phyloP scores from a whole-genome alignment of 1,140 invertebrate species.

The Bombus confusus region DNA sequence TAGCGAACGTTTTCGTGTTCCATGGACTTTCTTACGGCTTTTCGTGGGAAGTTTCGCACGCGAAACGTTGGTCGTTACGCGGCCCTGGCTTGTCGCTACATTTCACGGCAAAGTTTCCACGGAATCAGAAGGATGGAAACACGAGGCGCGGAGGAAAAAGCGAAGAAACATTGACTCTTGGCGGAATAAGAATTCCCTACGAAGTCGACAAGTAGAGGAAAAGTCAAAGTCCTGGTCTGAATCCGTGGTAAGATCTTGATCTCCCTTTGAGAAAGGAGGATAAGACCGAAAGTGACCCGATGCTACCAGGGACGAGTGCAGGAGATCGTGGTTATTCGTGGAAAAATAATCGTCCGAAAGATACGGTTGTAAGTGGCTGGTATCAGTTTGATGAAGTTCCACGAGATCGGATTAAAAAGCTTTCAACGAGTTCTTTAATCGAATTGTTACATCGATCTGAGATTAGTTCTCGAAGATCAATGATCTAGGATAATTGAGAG shows the following conservation, averaged over 20 bases:
- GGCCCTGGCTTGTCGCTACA: constrained; percentile 66
- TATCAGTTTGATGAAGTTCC: constrained; percentile 8
- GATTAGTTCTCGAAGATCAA: not conserved
- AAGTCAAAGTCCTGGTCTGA: constrained; percentile 68
- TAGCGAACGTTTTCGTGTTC: not conserved
- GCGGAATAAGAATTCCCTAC: not conserved
- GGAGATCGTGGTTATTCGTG: not conserved
- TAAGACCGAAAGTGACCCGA: not conserved
- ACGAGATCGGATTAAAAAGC: not conserved
- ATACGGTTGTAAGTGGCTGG: not conserved
- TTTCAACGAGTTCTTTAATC: not conserved
- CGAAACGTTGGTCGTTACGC: constrained; percentile 54
- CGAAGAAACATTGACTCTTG: not conserved
- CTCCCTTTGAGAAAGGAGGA: not conserved
- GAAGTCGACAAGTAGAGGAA: constrained; percentile 36
- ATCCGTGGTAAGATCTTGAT: constrained; percentile 69
- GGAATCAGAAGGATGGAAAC: constrained; percentile 2
- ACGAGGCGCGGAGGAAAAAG: not conserved
- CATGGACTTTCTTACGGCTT: constrained; percentile 43
- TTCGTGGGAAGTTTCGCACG: constrained; percentile 24
- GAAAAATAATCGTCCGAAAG: constrained; percentile 1
- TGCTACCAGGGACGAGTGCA: not conserved
- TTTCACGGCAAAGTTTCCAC: constrained; percentile 66
- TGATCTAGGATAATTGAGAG: not conserved
- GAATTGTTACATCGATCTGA: not conserved